phyloP scores from a whole-genome alignment of 2,113 vertebrate genomes.

The Pterocles burchelli region DNA sequence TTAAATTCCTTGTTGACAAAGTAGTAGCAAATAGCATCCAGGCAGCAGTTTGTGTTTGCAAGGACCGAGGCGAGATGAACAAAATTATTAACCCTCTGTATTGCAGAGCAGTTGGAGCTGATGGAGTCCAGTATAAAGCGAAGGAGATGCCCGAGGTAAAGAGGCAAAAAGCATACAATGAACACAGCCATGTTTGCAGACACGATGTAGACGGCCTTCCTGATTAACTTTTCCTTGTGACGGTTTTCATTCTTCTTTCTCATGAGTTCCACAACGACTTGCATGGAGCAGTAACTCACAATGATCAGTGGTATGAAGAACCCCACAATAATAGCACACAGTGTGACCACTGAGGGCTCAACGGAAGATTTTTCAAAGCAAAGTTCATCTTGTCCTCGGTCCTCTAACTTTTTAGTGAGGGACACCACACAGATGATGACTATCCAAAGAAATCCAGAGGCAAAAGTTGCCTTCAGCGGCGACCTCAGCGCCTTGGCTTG shows the following conservation, averaged over 20 bases:
- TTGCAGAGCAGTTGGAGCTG: not conserved
- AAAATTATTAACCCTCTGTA: not conserved
- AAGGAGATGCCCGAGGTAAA: constrained; percentile 50
- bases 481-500: constrained; percentile 54
- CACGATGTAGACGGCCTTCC: constrained; percentile 52
- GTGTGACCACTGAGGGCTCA: not conserved
- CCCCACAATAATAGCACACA: not conserved
- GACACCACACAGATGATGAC: not conserved
- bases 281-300: constrained; percentile 59
- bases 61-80: constrained; percentile 25
- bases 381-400: not conserved
- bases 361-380: constrained; percentile 55
- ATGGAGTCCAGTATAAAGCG: not conserved
- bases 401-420: not conserved
- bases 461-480: not conserved
- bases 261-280: constrained; percentile 31
- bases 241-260: not conserved
- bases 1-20: constrained; percentile 68
- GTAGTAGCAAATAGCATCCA: constrained; percentile 72
- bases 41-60: constrained; percentile 65
- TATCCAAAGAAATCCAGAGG: constrained; percentile 67
- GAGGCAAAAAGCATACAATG: constrained; percentile 65
- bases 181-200: constrained; percentile 64
- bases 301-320: constrained; percentile 50
- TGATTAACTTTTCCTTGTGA: not conserved